Conservation (phyloP, 2,888 invertebrate genomes). For the Epinotia nisella region DNA sequence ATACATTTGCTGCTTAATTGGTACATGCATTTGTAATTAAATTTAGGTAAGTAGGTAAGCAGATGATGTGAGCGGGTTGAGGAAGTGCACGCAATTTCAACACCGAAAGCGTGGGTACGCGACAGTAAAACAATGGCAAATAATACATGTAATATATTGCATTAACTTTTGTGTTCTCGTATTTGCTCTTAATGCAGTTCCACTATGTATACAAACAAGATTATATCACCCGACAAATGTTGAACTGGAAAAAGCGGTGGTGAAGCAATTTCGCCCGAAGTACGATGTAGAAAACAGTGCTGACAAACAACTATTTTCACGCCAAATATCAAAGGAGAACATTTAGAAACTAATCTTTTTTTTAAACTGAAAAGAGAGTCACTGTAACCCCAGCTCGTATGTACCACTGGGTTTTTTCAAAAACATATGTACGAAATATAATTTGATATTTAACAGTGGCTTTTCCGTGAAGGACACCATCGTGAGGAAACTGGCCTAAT, state of each 20-base stretch:
- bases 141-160: conserved; percentile 36
- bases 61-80: conserved; percentile 29
- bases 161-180: conserved; percentile 35
- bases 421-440: no score
- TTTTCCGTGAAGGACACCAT: no score
- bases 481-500: no score
- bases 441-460: no score
- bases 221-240: conserved; percentile 19
- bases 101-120: conserved; percentile 44
- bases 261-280: not conserved
- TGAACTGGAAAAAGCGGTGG: not conserved
- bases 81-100: conserved; percentile 42
- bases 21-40: conserved; percentile 33
- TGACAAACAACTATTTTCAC: no score
- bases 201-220: conserved; percentile 40
- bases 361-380: no score
- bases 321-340: no score
- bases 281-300: no score
- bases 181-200: conserved; percentile 34
- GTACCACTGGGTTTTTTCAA: no score
- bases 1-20: not conserved
- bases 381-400: no score
- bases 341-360: no score
- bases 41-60: conserved; percentile 39
- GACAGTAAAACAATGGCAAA: conserved; percentile 33